Evolutionary conservation across 2,888 invertebrate genomes (phyloP).

Genomic region (Campoplex capitator): DNA sequence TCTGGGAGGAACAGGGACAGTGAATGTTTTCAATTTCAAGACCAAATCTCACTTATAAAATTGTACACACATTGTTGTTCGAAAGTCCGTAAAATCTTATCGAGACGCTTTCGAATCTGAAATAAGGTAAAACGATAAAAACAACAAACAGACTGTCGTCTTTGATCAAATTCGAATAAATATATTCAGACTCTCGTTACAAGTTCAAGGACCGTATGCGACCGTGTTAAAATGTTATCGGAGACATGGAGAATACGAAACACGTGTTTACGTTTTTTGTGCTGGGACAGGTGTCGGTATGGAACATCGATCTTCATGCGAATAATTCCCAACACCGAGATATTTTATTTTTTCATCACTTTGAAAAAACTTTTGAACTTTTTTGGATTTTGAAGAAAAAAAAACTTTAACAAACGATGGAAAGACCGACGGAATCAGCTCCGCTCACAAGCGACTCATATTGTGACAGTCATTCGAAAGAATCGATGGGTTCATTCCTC

Average conservation of each 20-base stretch:
- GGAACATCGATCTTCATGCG: conserved; percentile 40
- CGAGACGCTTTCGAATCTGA: conserved; percentile 30
- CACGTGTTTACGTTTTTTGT: conserved; percentile 64
- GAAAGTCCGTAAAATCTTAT: conserved; percentile 70
- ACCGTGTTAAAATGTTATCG: conserved; percentile 67
- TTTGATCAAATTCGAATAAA: neutral
- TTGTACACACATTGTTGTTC: conserved; percentile 67
- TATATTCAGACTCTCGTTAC: conserved; percentile 36
- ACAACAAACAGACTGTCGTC: neutral
- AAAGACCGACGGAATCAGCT: neutral
- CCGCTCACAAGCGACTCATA: neutral
- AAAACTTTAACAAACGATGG: neutral
- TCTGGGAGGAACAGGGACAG: too few species aligned
- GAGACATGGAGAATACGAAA: conserved; percentile 61
- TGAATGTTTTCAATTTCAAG: too few species aligned
- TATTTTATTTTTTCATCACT: conserved; percentile 2
- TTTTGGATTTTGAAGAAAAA: neutral
- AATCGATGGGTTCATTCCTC: neutral
- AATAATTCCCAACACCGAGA: neutral
- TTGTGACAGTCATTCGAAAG: neutral
- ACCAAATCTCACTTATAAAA: too few species aligned
- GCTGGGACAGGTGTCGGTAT: conserved; percentile 69
- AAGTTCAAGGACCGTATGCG: conserved; percentile 64
- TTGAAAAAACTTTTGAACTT: conserved; percentile 3
- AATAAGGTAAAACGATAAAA: neutral